Conservation (phyloP, 2,888 invertebrate genomes). For the Acleris literana region DNA sequence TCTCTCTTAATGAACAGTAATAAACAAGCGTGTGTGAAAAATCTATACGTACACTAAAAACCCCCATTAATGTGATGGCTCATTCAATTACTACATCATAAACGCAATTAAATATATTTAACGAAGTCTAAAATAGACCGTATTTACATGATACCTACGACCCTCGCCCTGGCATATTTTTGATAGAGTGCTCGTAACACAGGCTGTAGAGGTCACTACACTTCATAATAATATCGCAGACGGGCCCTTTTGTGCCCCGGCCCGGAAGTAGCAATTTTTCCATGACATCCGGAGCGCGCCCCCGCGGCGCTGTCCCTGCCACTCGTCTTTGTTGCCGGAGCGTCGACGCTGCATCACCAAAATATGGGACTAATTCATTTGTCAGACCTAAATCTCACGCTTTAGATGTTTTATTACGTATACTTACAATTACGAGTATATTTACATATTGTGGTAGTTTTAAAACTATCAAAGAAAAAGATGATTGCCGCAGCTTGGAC, state of each 20-base stretch:
- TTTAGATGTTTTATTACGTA: not conserved
- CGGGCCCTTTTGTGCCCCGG: constrained; percentile 67
- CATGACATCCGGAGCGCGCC: constrained; percentile 67
- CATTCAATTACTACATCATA: constrained; percentile 11
- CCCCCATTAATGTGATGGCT: not conserved
- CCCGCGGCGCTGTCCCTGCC: constrained; percentile 67
- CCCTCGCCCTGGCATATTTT: constrained; percentile 42
- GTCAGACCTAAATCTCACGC: constrained; percentile 30
- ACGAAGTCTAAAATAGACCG: constrained; percentile 1
- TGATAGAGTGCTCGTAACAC: constrained; percentile 61
- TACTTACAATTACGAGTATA: no score
- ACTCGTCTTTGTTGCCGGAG: constrained; percentile 42
- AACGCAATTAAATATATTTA: not conserved
- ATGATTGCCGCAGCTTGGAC: no score
- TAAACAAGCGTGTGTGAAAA: no score
- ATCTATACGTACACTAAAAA: no score
- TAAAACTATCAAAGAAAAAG: no score
- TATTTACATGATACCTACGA: constrained; percentile 16
- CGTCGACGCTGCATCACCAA: constrained; percentile 53
- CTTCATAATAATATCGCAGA: constrained; percentile 70
- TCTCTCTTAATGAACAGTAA: no score
- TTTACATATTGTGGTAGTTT: no score
- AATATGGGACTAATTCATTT: constrained; percentile 36
- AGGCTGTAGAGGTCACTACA: constrained; percentile 62
- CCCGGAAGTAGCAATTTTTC: constrained; percentile 79